A percentile compares a stretch with the other conserved stretches of the same genome.
Conservation (phyloP, 2,797 vertebrate species). For the Urophycis tenuis region DNA sequence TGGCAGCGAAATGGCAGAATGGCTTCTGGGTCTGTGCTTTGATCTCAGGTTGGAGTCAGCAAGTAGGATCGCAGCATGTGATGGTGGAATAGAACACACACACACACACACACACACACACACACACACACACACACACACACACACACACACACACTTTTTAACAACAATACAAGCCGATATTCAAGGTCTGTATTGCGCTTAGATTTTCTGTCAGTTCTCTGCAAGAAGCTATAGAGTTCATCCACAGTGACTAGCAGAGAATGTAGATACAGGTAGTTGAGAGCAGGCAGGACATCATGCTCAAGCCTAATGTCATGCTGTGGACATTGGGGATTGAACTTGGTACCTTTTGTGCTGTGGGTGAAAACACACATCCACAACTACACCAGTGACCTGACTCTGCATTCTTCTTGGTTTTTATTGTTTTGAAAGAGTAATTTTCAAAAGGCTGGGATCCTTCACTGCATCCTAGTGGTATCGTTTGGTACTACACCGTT, state of each 20-base stretch:
- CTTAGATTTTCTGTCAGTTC: background rate
- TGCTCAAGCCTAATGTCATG: background rate
- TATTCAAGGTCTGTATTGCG: background rate
- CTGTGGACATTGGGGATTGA: background rate
- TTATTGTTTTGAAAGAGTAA: background rate
- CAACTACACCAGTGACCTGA: background rate
- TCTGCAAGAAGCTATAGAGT: background rate
- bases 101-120: constrained; percentile 1
- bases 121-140: constrained; percentile 1
- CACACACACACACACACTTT: background rate
- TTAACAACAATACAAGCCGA: background rate
- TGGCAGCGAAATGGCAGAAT: background rate
- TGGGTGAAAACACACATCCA: background rate
- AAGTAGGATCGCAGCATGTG: background rate
- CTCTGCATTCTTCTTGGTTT: background rate
- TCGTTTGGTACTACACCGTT: no score
- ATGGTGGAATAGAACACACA: background rate
- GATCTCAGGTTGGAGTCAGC: background rate
- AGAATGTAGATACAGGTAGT: background rate
- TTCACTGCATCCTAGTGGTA: no score
- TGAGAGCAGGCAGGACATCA: background rate
- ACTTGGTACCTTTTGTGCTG: background rate
- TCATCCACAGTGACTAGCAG: no score
- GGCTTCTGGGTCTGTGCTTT: background rate
- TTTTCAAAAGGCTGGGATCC: background rate